Evolutionary conservation across 2,888 invertebrate genomes (phyloP).

Genomic region (Limnephilus marmoratus): DNA sequence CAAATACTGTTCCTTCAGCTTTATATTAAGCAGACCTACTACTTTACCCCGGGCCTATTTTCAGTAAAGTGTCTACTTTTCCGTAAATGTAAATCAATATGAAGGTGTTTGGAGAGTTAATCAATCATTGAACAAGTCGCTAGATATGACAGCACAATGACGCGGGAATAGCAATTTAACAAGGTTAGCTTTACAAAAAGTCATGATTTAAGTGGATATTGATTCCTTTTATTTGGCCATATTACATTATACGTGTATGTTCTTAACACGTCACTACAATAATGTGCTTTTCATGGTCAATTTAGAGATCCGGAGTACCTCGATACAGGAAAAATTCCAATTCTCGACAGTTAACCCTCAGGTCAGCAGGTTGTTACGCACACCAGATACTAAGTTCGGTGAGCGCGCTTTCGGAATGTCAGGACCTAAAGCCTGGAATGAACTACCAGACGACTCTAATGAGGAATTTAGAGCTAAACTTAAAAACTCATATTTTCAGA

Average conservation of each 20-base stretch:
- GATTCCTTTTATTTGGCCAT: neutral
- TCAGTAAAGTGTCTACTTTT: neutral
- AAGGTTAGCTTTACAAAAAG: neutral
- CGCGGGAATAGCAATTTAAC: neutral
- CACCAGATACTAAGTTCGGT: too few species aligned
- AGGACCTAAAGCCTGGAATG: too few species aligned
- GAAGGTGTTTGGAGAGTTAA: neutral
- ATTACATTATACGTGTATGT: neutral
- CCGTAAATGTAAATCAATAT: neutral
- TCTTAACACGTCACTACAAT: neutral
- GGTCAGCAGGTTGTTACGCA: too few species aligned
- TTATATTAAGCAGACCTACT: neutral
- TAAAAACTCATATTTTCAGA: too few species aligned
- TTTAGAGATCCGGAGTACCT: neutral
- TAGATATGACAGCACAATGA: neutral
- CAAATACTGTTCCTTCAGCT: neutral
- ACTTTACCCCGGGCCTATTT: neutral
- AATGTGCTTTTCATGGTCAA: neutral
- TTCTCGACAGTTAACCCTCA: too few species aligned
- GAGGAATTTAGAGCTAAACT: too few species aligned
- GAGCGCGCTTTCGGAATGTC: too few species aligned
- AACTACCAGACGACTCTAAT: too few species aligned
- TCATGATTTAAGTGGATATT: neutral
- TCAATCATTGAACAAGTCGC: neutral
- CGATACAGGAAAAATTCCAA: neutral